Conservation (phyloP, 1,140 invertebrate species). For the Papilio helenus region DNA sequence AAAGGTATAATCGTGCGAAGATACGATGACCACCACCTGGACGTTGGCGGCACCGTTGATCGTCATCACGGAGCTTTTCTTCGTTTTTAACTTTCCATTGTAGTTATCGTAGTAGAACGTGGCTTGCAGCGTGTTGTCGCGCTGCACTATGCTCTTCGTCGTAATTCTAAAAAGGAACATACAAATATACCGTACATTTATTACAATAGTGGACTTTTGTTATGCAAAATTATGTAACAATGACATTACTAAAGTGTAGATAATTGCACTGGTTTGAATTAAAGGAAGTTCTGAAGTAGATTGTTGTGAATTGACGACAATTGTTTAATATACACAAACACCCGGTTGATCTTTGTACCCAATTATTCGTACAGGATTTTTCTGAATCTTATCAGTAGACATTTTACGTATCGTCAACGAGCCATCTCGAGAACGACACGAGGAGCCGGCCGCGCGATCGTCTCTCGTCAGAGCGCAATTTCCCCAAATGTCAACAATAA, state of each 20-base stretch:
- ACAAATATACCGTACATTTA: not conserved
- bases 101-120: slow-evolving; percentile 42
- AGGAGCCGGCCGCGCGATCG: too few species aligned
- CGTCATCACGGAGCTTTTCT: slow-evolving; percentile 41
- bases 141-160: slow-evolving; percentile 42
- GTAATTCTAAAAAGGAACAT: slow-evolving; percentile 43
- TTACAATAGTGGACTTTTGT: not conserved
- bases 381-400: too few species aligned
- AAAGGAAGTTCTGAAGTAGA: too few species aligned
- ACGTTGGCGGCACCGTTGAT: slow-evolving; percentile 44
- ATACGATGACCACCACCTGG: slow-evolving; percentile 46
- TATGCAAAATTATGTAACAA: too few species aligned
- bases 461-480: not conserved
- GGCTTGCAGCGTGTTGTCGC: slow-evolving; percentile 45
- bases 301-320: too few species aligned
- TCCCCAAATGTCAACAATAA: slow-evolving; percentile 8
- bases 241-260: too few species aligned
- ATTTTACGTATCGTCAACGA: too few species aligned
- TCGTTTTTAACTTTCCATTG: slow-evolving; percentile 41
- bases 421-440: too few species aligned
- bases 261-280: too few species aligned
- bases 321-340: too few species aligned
- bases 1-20: slow-evolving; percentile 44
- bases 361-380: not conserved
- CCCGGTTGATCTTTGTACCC: too few species aligned